Conservation (phyloP, 2,888 invertebrate genomes). For the Drosophila subsilvestris region DNA sequence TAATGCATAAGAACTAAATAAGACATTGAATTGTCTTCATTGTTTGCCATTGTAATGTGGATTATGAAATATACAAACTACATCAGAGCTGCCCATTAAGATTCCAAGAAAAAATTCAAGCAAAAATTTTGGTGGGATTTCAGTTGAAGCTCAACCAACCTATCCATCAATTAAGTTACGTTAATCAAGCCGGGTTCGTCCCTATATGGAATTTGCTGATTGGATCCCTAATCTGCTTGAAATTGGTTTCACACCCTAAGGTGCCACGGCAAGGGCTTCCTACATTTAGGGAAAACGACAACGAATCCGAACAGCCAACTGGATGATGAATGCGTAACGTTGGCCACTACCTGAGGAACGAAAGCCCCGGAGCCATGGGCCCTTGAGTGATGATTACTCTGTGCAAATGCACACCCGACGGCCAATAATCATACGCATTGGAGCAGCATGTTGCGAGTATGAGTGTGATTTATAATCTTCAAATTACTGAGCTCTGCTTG, state of each 20-base stretch:
- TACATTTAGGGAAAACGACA: neutral
- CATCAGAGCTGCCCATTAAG: too few relatives aligned
- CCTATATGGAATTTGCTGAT: too few relatives aligned
- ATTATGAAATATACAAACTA: constrained; percentile 1
- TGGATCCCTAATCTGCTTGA: neutral
- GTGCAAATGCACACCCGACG: constrained; percentile 21
- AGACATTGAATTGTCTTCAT: neutral
- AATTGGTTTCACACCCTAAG: neutral
- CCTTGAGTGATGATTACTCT: constrained; percentile 7
- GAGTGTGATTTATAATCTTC: constrained; percentile 24
- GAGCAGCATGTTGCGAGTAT: neutral
- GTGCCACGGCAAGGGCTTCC: neutral
- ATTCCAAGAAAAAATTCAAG: neutral
- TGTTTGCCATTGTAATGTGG: neutral
- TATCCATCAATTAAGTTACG: neutral
- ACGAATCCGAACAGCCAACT: neutral
- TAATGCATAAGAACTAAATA: too few relatives aligned
- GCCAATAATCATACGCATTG: constrained; percentile 9
- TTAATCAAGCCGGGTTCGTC: neutral
- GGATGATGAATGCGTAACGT: neutral
- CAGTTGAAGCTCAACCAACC: neutral
- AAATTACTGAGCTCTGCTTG: constrained; percentile 23
- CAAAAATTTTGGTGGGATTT: neutral
- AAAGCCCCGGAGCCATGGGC: neutral
- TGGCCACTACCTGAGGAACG: too few relatives aligned